These are phyloP conservation scores for Malurus elegans DNA, from an alignment of 2,113 vertebrate genomes.

Conservation along the genomic window DNA sequence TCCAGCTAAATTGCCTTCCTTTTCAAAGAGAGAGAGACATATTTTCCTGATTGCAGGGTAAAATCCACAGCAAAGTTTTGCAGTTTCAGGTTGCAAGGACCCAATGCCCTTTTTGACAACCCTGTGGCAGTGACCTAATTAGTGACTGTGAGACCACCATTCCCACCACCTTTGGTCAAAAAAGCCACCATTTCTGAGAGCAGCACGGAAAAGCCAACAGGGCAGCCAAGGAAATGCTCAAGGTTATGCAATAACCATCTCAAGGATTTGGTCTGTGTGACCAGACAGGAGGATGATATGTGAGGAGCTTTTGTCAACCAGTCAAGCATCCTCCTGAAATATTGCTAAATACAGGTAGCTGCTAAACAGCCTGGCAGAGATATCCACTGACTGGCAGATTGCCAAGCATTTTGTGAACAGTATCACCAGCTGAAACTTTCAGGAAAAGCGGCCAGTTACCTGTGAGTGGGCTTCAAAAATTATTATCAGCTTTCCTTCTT, in stretches of 20 bases:
- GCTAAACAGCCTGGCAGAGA: background rate
- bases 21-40: background rate
- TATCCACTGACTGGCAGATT: background rate
- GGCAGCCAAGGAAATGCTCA: background rate
- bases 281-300: background rate
- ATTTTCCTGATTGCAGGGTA: background rate
- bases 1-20: background rate
- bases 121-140: background rate
- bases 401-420: background rate
- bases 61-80: background rate
- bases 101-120: background rate
- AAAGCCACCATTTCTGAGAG: background rate
- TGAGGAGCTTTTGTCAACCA: background rate
- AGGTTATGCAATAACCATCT: background rate
- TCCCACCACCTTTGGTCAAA: background rate
- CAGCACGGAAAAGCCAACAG: background rate
- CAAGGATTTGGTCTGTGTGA: background rate
- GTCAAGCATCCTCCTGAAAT: background rate
- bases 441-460: background rate
- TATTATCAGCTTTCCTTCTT: background rate
- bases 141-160: background rate
- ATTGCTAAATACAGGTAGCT: background rate
- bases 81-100: accelerated
- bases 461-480: background rate
- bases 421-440: background rate